Evolutionary conservation across 2,888 invertebrate genomes (phyloP).

Genomic region (Trimorus sp.): DNA sequence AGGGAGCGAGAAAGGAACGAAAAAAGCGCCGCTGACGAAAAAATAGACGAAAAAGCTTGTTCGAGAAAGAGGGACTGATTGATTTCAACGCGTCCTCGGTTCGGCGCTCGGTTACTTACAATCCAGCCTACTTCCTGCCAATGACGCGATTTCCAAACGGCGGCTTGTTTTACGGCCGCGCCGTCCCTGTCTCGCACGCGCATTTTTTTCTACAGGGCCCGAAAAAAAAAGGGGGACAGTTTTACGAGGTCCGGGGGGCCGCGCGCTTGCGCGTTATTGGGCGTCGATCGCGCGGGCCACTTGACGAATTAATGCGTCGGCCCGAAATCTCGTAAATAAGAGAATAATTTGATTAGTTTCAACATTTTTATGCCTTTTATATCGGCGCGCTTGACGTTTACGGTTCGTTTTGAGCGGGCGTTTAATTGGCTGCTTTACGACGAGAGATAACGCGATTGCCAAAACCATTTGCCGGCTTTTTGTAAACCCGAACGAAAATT

Average conservation of each 20-base stretch:
- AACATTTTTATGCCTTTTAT: conserved; percentile 6
- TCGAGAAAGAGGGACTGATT: conserved; percentile 67
- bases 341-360: conserved; percentile 25
- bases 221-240: conserved; percentile 39
- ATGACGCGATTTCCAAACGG: conserved; percentile 69
- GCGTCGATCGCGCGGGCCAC: background rate
- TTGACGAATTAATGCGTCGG: conserved; percentile 32
- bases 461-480: too few relatives aligned
- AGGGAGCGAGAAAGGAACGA: conserved; percentile 22
- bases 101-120: conserved; percentile 68
- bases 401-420: background rate
- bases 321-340: conserved; percentile 19
- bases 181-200: conserved; percentile 38
- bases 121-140: conserved; percentile 78
- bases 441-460: background rate
- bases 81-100: conserved; percentile 77
- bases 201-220: background rate
- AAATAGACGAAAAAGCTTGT: conserved; percentile 50
- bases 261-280: conserved; percentile 36
- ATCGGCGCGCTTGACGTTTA: conserved; percentile 27
- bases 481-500: too few relatives aligned
- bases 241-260: conserved; percentile 66
- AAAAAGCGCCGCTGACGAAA: too few relatives aligned
- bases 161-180: conserved; percentile 72
- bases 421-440: conserved; percentile 11